Base-by-base conservation (phyloP, 2,888 invertebrate species). In the Melieria omissa region DNA sequence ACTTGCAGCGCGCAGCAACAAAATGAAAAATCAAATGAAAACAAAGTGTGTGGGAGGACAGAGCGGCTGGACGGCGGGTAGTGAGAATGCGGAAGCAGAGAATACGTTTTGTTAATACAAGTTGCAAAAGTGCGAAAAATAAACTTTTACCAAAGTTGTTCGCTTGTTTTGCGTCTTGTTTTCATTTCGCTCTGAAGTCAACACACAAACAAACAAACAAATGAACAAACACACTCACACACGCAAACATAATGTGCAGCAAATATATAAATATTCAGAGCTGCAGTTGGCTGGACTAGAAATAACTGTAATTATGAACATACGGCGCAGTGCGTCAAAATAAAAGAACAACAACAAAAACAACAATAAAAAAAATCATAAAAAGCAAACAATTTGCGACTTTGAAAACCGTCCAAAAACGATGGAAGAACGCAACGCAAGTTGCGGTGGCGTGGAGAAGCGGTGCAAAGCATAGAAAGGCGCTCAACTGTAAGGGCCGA, bases 291-390 rank as follows among this genome's bases (percentile, higher is more conserved):
- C 14, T 52, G 12, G 12, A 52, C 52, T 52, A 52, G 67, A 55
- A 71, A 70, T 44, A 77, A 73, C 71, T 72, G 73, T 74, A 77
- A 77, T 77, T 75, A 77, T 73, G 71, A 74, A 72, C 77, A 77
- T 57, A 66, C 77, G 77, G 74, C 70, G 67, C 76, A 52, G 12
- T 52, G 8, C n/a, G 10, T 41, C 5, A 41, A 58, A 58, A 58
- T 16, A 57, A 58, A 7, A 58, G 5, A 29, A 41, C 6, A 58
- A n/a, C 5, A 41, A 10, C 58, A 58, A 58, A 8, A 52, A 4
- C 52, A 4, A 52, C 14, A 14, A 52, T n/a, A 52, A 12, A 52
- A 52, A 52, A 52, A 52, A n/a, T 52, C 52, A 52, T 52, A 52
- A 8, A 49, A 8, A 49, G 29, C 52, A 52, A 52, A 52, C 12